Evolutionary conservation across 2,113 vertebrate species (phyloP).

Genomic region (Girardinichthys multiradiatus): DNA sequence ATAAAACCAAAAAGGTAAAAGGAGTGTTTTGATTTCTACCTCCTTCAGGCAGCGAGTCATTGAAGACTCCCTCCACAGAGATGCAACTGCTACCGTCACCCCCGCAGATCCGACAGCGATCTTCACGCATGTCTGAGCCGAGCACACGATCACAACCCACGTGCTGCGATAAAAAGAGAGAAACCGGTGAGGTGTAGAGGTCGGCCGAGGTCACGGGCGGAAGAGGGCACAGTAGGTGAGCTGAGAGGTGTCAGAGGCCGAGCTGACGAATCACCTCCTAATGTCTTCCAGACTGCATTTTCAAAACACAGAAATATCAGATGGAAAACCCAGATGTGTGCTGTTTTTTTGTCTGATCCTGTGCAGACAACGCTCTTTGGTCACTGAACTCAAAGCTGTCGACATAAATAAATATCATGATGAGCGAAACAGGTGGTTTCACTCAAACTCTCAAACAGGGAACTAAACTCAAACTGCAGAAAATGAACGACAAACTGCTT

Average conservation of each 20-base stretch:
- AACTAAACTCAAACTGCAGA: constrained; percentile 49
- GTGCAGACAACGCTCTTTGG: constrained; percentile 66
- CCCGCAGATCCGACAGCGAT: constrained; percentile 92
- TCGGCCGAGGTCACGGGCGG: constrained; percentile 46
- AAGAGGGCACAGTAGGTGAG: constrained; percentile 56
- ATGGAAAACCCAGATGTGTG: constrained; percentile 71
- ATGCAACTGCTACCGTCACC: constrained; percentile 92
- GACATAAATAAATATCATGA: constrained; percentile 69
- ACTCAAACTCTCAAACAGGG: constrained; percentile 62
- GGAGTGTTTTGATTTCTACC: constrained; percentile 74
- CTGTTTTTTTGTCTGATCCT: constrained; percentile 55
- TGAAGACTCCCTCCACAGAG: constrained; percentile 91
- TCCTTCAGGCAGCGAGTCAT: constrained; percentile 86
- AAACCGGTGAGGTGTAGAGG: constrained; percentile 39
- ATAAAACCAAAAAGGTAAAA: background rate
- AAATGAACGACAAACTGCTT: constrained; percentile 41
- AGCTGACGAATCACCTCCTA: constrained; percentile 62
- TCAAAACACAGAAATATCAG: constrained; percentile 67
- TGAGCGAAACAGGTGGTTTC: constrained; percentile 70
- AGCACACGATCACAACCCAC: constrained; percentile 96
- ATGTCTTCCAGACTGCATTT: constrained; percentile 70
- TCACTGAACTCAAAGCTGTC: constrained; percentile 68
- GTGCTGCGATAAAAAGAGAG: constrained; percentile 79
- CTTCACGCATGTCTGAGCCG: constrained; percentile 91
- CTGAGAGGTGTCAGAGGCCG: constrained; percentile 63